phyloP scores from a whole-genome alignment of 2,797 vertebrate genomes.

The Sarcoramphus papa region DNA sequence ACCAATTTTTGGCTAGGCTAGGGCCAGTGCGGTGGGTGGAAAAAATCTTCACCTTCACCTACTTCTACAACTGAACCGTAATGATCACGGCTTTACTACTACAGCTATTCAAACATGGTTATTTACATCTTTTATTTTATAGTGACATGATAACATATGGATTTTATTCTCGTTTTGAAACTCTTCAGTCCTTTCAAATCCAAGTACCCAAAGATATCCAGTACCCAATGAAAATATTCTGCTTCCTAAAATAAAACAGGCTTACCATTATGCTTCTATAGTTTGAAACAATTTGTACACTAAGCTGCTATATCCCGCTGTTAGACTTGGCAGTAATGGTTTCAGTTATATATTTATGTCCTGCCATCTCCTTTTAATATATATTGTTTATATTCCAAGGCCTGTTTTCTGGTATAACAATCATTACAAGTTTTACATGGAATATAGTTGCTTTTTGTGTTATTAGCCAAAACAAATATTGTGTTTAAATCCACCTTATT shows the following conservation, averaged over 20 bases:
- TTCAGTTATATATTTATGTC: constrained; percentile 40
- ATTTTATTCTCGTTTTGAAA: not conserved
- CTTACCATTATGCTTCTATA: not conserved
- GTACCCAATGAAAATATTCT: constrained; percentile 26
- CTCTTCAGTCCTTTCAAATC: not conserved
- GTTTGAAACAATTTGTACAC: constrained; percentile 48
- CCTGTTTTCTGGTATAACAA: constrained; percentile 46
- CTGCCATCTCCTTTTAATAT: constrained; percentile 51
- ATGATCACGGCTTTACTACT: fast-evolving
- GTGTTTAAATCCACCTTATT: constrained; percentile 41
- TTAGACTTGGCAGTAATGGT: constrained; percentile 49
- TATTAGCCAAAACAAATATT: constrained; percentile 50
- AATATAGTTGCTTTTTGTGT: not conserved
- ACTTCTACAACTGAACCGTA: not conserved
- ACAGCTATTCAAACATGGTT: not conserved
- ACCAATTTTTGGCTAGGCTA: not conserved
- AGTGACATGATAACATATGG: not conserved
- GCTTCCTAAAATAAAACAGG: constrained; percentile 4
- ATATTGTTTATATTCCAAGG: constrained; percentile 36
- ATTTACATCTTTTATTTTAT: not conserved
- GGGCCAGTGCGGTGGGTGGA: not conserved
- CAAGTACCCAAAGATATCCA: constrained; percentile 1
- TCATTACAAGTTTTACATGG: constrained; percentile 37
- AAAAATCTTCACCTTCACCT: not conserved
- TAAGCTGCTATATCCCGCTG: constrained; percentile 23